Conservation (phyloP, 2,113 vertebrate genomes). For the Gnathonemus longibarbis region DNA sequence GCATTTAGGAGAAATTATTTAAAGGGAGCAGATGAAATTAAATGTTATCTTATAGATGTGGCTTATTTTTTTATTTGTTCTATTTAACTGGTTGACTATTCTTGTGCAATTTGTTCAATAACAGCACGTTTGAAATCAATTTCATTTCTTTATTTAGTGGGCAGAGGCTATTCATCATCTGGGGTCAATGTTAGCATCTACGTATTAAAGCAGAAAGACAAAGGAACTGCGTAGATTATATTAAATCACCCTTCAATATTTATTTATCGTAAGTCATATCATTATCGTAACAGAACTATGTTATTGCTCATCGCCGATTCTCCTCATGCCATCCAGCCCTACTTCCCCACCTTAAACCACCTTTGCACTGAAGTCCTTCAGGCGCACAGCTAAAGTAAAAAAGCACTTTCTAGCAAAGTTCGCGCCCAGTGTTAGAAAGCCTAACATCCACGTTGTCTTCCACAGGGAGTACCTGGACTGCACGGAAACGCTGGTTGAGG, state of each 20-base stretch:
- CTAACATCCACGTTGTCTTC: background rate
- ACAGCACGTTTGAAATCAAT: background rate
- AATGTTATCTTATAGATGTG: background rate
- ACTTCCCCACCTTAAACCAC: background rate
- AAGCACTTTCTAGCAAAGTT: background rate
- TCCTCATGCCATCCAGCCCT: background rate
- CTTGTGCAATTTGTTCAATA: background rate
- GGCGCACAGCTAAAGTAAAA: background rate
- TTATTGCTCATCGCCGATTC: background rate
- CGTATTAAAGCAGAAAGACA: background rate
- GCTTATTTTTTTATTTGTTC: background rate
- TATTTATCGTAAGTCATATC: background rate
- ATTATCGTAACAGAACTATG: background rate
- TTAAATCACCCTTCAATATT: background rate
- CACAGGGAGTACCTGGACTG: constrained; percentile 76
- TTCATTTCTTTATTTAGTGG: background rate
- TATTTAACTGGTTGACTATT: background rate
- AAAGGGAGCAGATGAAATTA: background rate
- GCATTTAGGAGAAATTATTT: background rate
- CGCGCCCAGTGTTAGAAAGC: background rate
- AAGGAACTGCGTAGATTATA: background rate
- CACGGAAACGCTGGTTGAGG: constrained; percentile 91
- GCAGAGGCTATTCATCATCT: background rate
- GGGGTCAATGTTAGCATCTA: background rate
- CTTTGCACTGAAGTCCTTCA: background rate